phyloP scores from a whole-genome alignment of 2,113 vertebrate genomes.

The Anolis sagrei region DNA sequence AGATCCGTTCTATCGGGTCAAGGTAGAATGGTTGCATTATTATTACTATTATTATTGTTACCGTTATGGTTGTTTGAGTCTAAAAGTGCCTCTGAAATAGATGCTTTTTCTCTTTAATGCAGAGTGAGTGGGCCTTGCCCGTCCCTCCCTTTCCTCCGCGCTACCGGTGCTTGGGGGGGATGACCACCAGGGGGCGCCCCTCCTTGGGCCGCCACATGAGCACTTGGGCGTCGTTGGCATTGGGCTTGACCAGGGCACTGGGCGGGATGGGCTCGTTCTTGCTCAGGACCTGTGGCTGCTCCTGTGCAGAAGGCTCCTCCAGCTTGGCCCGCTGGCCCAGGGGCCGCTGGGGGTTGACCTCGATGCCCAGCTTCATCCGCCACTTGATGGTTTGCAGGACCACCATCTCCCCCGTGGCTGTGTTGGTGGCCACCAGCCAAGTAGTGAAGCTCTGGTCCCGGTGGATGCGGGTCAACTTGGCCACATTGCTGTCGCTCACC shows the following conservation, averaged over 20 bases:
- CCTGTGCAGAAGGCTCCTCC: constrained; percentile 87
- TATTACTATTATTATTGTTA: background rate
- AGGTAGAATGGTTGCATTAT: constrained; percentile 90
- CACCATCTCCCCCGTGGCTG: constrained; percentile 85
- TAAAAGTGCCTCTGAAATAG: constrained; percentile 62
- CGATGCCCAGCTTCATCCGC: constrained; percentile 94
- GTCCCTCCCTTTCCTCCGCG: background rate
- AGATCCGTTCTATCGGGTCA: constrained; percentile 82
- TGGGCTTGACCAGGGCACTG: constrained; percentile 96
- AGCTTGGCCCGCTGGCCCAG: constrained; percentile 89
- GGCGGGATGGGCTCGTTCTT: constrained; percentile 92
- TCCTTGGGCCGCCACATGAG: constrained; percentile 97
- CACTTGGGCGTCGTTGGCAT: constrained; percentile 98
- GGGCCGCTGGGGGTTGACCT: constrained; percentile 86
- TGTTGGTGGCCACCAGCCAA: constrained; percentile 96
- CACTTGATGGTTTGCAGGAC: constrained; percentile 93
- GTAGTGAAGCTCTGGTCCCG: constrained; percentile 98
- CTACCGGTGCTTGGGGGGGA: constrained; percentile 89
- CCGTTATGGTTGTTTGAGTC: constrained; percentile 70
- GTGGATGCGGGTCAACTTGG: constrained; percentile 90
- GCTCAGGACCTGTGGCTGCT: constrained; percentile 89
- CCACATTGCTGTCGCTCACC: constrained; percentile 91
- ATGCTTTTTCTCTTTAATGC: constrained; percentile 49
- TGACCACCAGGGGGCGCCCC: constrained; percentile 89
- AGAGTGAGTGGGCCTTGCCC: background rate